phyloP scores from a whole-genome alignment of 2,113 vertebrate genomes.

The Microtus pennsylvanicus region DNA sequence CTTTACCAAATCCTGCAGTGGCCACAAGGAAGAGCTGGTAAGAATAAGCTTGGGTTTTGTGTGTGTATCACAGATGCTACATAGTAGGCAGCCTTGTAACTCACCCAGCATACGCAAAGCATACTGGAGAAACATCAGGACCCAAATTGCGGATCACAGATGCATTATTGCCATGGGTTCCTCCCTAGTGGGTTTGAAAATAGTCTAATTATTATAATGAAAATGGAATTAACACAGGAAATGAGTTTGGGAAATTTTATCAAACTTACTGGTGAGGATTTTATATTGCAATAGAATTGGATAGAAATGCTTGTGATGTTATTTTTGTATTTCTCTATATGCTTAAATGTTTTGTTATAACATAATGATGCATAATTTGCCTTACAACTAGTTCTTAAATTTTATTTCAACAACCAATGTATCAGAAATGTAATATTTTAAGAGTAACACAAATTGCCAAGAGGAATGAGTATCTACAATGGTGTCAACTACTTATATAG shows the following conservation, averaged over 20 bases:
- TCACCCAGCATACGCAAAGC: neutral
- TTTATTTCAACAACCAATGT: slow-evolving; percentile 15
- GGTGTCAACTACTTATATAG: neutral
- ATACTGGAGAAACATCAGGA: neutral
- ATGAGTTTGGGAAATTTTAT: neutral
- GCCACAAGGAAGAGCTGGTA: neutral
- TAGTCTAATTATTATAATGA: slow-evolving; percentile 18
- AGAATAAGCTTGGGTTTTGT: neutral
- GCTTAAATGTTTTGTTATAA: slow-evolving; percentile 33
- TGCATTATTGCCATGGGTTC: neutral
- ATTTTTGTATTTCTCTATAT: slow-evolving; percentile 7
- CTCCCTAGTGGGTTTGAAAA: slow-evolving; percentile 4
- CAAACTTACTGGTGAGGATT: neutral
- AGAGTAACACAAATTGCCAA: slow-evolving; percentile 35
- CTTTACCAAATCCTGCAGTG: neutral
- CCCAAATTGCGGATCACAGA: neutral
- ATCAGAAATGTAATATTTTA: slow-evolving; percentile 40
- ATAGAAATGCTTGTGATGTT: neutral
- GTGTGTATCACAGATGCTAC: neutral
- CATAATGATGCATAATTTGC: neutral
- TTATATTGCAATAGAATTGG: neutral
- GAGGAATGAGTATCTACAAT: slow-evolving; percentile 27
- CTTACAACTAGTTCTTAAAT: neutral
- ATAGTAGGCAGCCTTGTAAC: neutral
- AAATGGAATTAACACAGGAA: slow-evolving; percentile 49